These are phyloP conservation scores for Eubasilissa regina DNA, from an alignment of 1,140 invertebrate species.

Conservation along the genomic window DNA sequence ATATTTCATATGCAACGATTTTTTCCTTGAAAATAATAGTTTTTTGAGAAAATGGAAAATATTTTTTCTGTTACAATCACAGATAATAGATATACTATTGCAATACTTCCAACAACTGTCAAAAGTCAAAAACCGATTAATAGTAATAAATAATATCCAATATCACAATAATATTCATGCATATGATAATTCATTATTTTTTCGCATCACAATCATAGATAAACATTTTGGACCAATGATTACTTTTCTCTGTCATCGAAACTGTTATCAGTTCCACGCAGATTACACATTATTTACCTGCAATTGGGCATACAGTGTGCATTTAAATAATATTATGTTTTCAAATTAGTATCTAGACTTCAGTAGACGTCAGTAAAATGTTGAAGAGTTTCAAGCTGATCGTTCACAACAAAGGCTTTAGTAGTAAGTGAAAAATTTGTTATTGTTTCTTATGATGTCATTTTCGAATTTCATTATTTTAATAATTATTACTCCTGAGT, in stretches of 20 bases:
- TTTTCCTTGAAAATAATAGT: neutral
- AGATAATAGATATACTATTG: too few relatives aligned
- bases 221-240: neutral
- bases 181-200: too few relatives aligned
- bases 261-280: neutral
- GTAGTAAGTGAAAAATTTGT: conserved; percentile 68
- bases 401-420: conserved; percentile 86
- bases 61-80: too few relatives aligned
- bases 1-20: too few relatives aligned
- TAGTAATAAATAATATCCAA: too few relatives aligned
- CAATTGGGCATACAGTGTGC: neutral
- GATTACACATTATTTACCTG: neutral
- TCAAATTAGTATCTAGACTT: neutral
- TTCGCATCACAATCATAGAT: too few relatives aligned
- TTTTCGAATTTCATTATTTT: neutral
- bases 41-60: neutral
- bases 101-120: conserved; percentile 11
- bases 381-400: conserved; percentile 85
- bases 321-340: neutral
- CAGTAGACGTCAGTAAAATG: conserved; percentile 21
- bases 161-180: too few relatives aligned
- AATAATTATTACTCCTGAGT: neutral
- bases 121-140: neutral
- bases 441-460: neutral
- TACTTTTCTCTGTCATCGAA: neutral